Evolutionary conservation across 1,140 invertebrate species (phyloP).

Genomic region (Bombus soroeensis): DNA sequence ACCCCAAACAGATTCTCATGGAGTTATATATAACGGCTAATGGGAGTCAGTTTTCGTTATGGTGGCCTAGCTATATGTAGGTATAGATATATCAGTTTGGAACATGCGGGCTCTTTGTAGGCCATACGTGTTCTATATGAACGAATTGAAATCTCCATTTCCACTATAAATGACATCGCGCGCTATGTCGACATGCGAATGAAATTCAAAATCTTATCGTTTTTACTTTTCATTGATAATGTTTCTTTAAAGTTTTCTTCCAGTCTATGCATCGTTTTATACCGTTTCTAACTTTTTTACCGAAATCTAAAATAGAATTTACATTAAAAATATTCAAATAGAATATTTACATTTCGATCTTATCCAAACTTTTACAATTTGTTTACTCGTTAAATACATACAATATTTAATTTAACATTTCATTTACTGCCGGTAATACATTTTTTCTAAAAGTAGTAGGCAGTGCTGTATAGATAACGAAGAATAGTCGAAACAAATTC

Average conservation of each 20-base stretch:
- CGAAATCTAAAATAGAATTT: neutral
- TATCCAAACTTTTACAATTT: neutral
- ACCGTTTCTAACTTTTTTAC: neutral
- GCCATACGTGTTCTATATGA: neutral
- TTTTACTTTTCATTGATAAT: neutral
- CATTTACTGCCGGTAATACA: neutral
- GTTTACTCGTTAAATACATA: neutral
- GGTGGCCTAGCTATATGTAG: slow-evolving; percentile 53
- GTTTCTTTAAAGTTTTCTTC: neutral
- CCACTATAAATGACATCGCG: neutral
- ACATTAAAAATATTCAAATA: neutral
- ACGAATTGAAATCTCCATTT: slow-evolving; percentile 32
- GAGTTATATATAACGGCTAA: slow-evolving; percentile 71
- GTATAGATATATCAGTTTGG: slow-evolving; percentile 53
- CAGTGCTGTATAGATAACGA: neutral
- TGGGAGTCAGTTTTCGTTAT: slow-evolving; percentile 68
- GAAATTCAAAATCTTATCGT: neutral
- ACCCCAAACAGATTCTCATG: slow-evolving; percentile 74
- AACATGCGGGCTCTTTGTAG: slow-evolving; percentile 67
- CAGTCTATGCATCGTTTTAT: neutral
- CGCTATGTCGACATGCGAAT: slow-evolving; percentile 9
- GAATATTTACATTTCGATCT: neutral
- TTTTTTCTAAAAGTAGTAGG: neutral
- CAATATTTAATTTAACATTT: neutral
- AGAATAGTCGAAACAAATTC: neutral